Evolutionary conservation across 2,797 vertebrate genomes (phyloP), one percentile per base, ranked within the genome.

Genomic region (Setipinna tenuifilis): DNA sequence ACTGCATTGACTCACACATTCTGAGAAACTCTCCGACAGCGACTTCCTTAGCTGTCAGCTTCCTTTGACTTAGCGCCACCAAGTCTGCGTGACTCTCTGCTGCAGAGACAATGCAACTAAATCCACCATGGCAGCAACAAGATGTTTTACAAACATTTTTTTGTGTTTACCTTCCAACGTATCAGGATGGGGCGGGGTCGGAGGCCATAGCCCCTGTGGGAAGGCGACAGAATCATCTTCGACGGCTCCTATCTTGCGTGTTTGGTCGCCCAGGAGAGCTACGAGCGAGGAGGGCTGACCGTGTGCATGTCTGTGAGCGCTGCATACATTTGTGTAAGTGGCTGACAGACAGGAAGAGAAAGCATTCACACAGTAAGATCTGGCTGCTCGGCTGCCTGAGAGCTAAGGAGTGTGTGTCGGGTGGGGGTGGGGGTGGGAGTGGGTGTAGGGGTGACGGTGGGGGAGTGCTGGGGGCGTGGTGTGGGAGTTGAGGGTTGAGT

Each of bases 1-100:
- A 88, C 88, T 93, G 93, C 94, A 93, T 89, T 93, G 91, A 90
- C 92, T 91, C 88, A 92, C 81, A 87, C 89, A 35, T 35, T 78
- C 35, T 41, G 89, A 92, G 90, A 93, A 90, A 89, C 89, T 90
- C 91, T 88, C 87, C 81, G 82, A 35, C 81, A 82, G 87, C 88
- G 90, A 91, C 91, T 86, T 92, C 89, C 89, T 89, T 54, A 44
- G 87, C 89, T 89, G 89, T 87, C 86, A 89, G 89, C 90, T 65
- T 83, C 91, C 57, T 19, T n/a, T 62, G 19, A 46, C 57, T 82
- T 75, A 65, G 68, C 19, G 82, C 87, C 31, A 87, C 54, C 86
- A 78, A 44, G 71, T 78, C 71, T 78, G 71, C 16, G 44, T n/a
- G 81, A 21, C 50, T 57, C 65, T 81, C 19, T 41, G n/a, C 46